These are phyloP conservation scores for Mareca strepera DNA, from an alignment of 2,797 vertebrate species.

Conservation along the genomic window DNA sequence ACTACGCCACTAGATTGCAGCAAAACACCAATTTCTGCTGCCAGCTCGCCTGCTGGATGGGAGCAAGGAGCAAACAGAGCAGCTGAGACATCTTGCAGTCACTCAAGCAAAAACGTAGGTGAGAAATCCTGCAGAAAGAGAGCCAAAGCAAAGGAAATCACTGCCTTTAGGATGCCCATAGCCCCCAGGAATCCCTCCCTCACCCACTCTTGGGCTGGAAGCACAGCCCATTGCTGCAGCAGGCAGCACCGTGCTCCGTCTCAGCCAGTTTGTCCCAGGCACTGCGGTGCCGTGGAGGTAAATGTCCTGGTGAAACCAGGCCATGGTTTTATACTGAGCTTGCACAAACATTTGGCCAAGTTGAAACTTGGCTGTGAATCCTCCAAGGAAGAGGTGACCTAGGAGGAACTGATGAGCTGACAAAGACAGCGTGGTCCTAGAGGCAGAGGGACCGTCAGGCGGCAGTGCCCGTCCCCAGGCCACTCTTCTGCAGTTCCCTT, in stretches of 20 bases:
- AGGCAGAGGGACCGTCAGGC: not conserved
- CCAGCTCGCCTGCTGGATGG: fast-evolving
- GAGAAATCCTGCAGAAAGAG: not conserved
- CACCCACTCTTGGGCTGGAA: fast-evolving
- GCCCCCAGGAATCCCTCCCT: not conserved
- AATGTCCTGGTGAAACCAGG: no score
- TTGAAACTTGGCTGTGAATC: not conserved
- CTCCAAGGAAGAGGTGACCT: not conserved
- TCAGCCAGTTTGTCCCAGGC: not conserved
- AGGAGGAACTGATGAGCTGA: not conserved
- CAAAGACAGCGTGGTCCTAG: not conserved
- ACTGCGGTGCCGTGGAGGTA: fast-evolving
- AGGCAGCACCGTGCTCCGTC: not conserved
- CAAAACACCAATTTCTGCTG: not conserved
- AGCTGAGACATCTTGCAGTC: not conserved
- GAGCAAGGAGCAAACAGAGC: not conserved
- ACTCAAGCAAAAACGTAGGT: not conserved
- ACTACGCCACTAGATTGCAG: constrained; percentile 68
- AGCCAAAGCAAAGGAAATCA: not conserved
- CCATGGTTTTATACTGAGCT: fast-evolving
- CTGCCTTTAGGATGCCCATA: not conserved
- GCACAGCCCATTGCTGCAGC: fast-evolving
- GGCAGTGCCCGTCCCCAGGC: not conserved
- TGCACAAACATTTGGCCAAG: not conserved
- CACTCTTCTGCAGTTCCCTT: not conserved